Evolutionary conservation across 2,888 invertebrate genomes (phyloP).

Genomic region (Eledona agricola): DNA sequence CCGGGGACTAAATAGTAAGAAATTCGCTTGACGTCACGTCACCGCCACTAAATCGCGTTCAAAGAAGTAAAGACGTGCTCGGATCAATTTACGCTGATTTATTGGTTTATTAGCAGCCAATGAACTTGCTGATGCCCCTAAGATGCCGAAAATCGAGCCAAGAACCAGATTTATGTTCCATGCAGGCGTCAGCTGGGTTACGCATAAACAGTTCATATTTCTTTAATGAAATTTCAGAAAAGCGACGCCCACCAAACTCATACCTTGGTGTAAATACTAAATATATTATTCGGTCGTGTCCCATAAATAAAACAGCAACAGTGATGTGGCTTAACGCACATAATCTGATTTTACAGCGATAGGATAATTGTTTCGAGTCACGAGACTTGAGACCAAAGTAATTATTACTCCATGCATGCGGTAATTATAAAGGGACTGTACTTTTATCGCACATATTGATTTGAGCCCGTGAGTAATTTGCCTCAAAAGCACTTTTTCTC

Average conservation of each 20-base stretch:
- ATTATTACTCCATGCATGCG: too few relatives aligned
- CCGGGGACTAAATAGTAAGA: too few relatives aligned
- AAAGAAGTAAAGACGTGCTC: conserved; percentile 18
- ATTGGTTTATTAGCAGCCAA: conserved; percentile 52
- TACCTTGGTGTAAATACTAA: too few relatives aligned
- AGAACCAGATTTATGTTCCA: conserved; percentile 51
- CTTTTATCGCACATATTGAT: too few relatives aligned
- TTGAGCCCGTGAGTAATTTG: too few relatives aligned
- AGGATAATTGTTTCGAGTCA: conserved; percentile 27
- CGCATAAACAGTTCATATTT: conserved; percentile 52
- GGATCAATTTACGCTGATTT: conserved; percentile 43
- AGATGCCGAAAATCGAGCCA: conserved; percentile 45
- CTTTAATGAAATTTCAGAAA: conserved; percentile 43
- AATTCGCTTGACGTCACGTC: too few relatives aligned
- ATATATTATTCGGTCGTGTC: too few relatives aligned
- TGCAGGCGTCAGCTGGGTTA: conserved; percentile 54
- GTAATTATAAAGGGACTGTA: too few relatives aligned
- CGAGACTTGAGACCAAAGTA: too few relatives aligned
- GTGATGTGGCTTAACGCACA: not conserved
- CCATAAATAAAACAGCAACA: too few relatives aligned
- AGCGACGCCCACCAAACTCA: too few relatives aligned
- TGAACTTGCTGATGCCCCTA: conserved; percentile 47
- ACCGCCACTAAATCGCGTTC: conserved; percentile 18
- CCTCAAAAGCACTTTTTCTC: conserved; percentile 8
- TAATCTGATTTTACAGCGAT: conserved; percentile 10